phyloP scores from a whole-genome alignment of 2,888 invertebrate genomes.

The Lacanobia wlatinum region DNA sequence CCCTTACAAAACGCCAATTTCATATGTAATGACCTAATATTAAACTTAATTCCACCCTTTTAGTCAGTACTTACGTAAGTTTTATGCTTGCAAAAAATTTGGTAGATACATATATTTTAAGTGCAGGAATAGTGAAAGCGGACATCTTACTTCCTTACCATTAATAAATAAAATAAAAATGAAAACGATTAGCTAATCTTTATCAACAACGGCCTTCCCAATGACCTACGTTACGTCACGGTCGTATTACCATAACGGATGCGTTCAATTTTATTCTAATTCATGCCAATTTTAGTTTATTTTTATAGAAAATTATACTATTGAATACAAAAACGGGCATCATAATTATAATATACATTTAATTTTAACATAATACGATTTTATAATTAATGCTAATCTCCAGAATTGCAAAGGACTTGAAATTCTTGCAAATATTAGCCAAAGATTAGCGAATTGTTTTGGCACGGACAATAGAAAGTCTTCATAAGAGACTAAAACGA shows the following conservation, averaged over 20 bases:
- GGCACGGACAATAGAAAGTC: conserved; percentile 3
- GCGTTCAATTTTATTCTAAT: conserved; percentile 35
- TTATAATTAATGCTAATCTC: not conserved
- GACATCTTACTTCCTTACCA: conserved; percentile 7
- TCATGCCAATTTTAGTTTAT: conserved; percentile 9
- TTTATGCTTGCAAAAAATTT: too few relatives aligned
- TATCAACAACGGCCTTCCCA: conserved; percentile 46
- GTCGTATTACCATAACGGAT: conserved; percentile 48
- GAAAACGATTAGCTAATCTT: conserved; percentile 37
- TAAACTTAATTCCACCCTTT: too few relatives aligned
- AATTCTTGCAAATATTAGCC: conserved; percentile 1
- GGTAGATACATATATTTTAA: too few relatives aligned
- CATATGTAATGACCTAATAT: too few relatives aligned
- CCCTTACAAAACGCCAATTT: too few relatives aligned
- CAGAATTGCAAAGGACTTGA: not conserved
- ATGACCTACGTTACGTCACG: conserved; percentile 55
- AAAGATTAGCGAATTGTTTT: not conserved
- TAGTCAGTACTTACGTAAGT: too few relatives aligned
- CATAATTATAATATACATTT: not conserved
- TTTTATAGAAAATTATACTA: conserved; percentile 4
- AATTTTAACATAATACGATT: not conserved
- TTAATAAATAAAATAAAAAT: conserved; percentile 13
- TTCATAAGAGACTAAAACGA: not conserved
- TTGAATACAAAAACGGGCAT: conserved; percentile 1
- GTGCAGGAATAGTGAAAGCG: conserved; percentile 50